Evolutionary conservation across 2,888 invertebrate genomes (phyloP).

Genomic region (Mimumesa dahlbomi): DNA sequence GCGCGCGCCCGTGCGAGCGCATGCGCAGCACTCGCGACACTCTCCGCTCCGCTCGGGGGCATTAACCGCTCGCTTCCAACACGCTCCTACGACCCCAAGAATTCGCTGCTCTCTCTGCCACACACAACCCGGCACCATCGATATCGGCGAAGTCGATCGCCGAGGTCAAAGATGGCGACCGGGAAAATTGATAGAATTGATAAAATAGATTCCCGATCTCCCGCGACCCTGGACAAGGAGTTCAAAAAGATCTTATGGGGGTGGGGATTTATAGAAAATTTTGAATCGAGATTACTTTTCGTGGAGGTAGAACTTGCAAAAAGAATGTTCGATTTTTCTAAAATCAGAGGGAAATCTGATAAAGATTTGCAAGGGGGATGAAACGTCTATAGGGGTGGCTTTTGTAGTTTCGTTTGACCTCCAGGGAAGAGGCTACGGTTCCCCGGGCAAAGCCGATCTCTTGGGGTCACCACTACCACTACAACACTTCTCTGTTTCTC

Average conservation of each 20-base stretch:
- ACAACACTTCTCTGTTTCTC: too few species aligned
- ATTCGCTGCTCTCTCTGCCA: slow-evolving; percentile 62
- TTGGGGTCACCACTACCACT: slow-evolving; percentile 40
- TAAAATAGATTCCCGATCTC: too few species aligned
- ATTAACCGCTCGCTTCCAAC: slow-evolving; percentile 72
- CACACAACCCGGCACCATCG: slow-evolving; percentile 57
- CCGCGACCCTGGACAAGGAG: too few species aligned
- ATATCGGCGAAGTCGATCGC: slow-evolving; percentile 65
- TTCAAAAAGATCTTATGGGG: too few species aligned
- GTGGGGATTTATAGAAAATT: too few species aligned
- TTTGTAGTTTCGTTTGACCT: slow-evolving; percentile 48
- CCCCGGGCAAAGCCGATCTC: slow-evolving; percentile 52
- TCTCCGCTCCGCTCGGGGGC: slow-evolving; percentile 73
- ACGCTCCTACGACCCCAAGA: slow-evolving; percentile 71
- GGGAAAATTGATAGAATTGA: too few species aligned
- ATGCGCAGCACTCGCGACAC: slow-evolving; percentile 64
- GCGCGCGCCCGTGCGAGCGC: slow-evolving; percentile 65
- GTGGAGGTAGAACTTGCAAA: too few species aligned
- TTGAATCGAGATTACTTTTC: too few species aligned
- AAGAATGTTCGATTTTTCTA: background rate
- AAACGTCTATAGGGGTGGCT: slow-evolving; percentile 38
- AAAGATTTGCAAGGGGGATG: slow-evolving; percentile 3
- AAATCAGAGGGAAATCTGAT: background rate
- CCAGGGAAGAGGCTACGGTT: slow-evolving; percentile 47
- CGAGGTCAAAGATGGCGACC: slow-evolving; percentile 54